Evolutionary conservation across 1,140 invertebrate species (phyloP), one percentile per base, ranked within the genome.

Genomic region (Zaprionus vittiger): DNA sequence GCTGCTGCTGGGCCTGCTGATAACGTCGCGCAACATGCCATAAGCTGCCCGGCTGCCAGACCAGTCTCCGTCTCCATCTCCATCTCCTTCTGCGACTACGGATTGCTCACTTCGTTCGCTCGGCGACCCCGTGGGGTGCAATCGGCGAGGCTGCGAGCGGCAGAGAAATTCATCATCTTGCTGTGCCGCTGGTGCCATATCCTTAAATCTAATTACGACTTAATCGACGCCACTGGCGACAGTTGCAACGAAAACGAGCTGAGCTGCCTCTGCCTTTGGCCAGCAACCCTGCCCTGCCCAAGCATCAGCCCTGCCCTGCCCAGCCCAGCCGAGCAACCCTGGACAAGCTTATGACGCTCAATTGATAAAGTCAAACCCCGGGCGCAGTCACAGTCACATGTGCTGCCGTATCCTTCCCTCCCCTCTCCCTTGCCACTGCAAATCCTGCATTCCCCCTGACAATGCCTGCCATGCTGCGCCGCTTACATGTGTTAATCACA

Each of bases 131-230:
- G 78, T 81, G 85, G 79, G 82, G 81, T 77, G 84, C 64, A 56
- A 63, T 66, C 64, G 57, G 24, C 22, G n/a, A 82, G 73, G 69
- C 59, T 67, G 57, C 73, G 55, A 61, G 38, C 57, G 41, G 38
- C 41, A 64, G 56, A 91, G 87, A 91, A 91, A 91, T 91, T 91
- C 87, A 91, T 91, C 87, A 91, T 91, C 86, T 90, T 91, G 86
- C 82, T 73, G 84, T 83, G 76, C 80, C 82, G 77, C 91, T 92
- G 91, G 91, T 92, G 87, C 80, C 84, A 91, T 92, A 92, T 92
- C 87, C 87, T 92, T 92, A 92, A 92, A 92, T 92, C 87, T 92
- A 92, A 92, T 92, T 92, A 92, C 91, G 91, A 92, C 91, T 92
- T 92, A 92, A 92, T 92, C 91, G 85, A 90, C 85, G 85, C 85